phyloP scores from a whole-genome alignment of 2,888 invertebrate genomes.

The Tetramorium bicarinatum region DNA sequence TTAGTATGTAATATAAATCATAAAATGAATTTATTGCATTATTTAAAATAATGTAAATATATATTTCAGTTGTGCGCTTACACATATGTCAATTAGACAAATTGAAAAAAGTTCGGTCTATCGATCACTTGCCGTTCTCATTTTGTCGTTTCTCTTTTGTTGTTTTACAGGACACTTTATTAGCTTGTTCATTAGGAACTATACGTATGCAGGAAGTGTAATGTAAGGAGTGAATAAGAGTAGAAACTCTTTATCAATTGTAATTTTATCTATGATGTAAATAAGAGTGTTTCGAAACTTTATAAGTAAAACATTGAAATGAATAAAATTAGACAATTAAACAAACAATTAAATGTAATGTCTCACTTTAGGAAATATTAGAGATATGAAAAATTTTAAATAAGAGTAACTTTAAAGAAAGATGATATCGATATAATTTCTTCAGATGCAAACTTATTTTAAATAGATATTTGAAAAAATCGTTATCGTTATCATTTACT shows the following conservation, averaged over 20 bases:
- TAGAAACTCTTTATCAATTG: background rate
- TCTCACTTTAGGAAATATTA: background rate
- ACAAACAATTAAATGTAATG: background rate
- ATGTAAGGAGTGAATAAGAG: background rate
- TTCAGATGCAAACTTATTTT: background rate
- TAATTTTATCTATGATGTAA: background rate
- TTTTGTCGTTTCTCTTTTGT: background rate
- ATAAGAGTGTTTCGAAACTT: background rate
- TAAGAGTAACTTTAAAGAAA: background rate
- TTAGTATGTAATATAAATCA: background rate
- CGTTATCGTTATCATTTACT: background rate
- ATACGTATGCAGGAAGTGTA: background rate
- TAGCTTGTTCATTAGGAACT: background rate
- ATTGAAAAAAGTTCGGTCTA: background rate
- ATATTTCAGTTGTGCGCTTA: background rate
- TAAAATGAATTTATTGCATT: background rate
- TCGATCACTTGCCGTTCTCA: background rate
- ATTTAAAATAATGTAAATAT: background rate
- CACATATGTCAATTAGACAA: constrained; percentile 10
- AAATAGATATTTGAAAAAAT: background rate
- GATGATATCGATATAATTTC: background rate
- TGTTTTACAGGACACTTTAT: background rate
- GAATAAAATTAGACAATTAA: no score
- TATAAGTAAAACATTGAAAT: background rate
- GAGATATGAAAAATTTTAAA: background rate